Base-by-base conservation (phyloP, 1,140 invertebrate species). In the Galleria mellonella region DNA sequence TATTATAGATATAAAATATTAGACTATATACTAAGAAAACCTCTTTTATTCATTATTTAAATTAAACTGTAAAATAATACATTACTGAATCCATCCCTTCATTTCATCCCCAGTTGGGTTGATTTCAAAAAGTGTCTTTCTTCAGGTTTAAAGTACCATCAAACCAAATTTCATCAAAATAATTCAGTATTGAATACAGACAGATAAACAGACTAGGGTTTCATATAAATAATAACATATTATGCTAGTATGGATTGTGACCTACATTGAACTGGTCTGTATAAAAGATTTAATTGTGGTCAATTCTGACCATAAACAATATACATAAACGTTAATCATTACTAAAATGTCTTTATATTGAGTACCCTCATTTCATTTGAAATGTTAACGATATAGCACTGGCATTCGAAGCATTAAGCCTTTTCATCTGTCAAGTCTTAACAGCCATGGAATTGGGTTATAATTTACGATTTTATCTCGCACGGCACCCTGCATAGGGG, bases 401-500 rank as follows among this genome's bases (percentile, higher is more conserved):
- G 61, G 61, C 62, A 68, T 59, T 72, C 57, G 2, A 37, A 62
- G 60, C 70, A 61, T 23, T 67, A 72, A 72, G 64, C 76, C 81
- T 85, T 85, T 85, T 85, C 81, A 85, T 84, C 81, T 85, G 81
- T 85, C 81, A 85, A 76, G 69, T 73, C 62, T 72, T 75, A 81
- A 83, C 78, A 72, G 62, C 74, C 66, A 66, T 72, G 72, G 76
- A 81, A 84, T 83, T 83, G 78, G 81, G 78, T 83, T 83, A 82
- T 84, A 83, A 84, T 84, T 84, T 84, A 84, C 68, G 78, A 84
- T 83, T 81, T 84, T 83, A 84, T 84, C 78, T 77, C 72, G 47
- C 37, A 50, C 48, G 62, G 72, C 61, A 74, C 72, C 64, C 67
- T 51, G 58, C 73, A 84, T 84, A 72, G 74, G 81, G 81, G 81